These are phyloP conservation scores for Formica exsecta DNA, from an alignment of 1,140 invertebrate genomes.

Conservation along the genomic window DNA sequence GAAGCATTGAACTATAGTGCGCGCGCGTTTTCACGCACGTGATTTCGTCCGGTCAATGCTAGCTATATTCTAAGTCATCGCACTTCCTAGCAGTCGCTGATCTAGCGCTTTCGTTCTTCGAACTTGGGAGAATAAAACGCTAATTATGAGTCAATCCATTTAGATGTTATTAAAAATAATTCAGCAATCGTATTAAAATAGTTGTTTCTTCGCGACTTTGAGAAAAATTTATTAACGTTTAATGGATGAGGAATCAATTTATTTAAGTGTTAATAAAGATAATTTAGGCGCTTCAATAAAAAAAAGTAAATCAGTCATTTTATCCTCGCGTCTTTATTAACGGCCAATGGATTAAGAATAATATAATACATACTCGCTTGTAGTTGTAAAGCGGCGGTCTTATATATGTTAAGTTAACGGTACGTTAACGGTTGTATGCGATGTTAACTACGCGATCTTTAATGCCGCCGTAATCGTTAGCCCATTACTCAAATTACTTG, in stretches of 20 bases:
- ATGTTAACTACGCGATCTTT: constrained; percentile 57
- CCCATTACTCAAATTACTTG: constrained; percentile 58
- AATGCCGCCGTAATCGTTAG: constrained; percentile 45
- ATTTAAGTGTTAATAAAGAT: neutral
- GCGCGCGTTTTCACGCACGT: constrained; percentile 34
- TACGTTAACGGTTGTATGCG: constrained; percentile 43
- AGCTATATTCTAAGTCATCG: constrained; percentile 38
- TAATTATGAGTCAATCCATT: neutral
- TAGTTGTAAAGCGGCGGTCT: constrained; percentile 13
- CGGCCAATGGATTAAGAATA: constrained; percentile 1
- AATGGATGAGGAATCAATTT: neutral
- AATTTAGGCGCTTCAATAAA: neutral
- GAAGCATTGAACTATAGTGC: neutral
- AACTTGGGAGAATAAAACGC: constrained; percentile 12
- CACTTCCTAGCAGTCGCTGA: constrained; percentile 27
- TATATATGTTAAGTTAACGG: constrained; percentile 52
- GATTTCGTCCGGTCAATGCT: constrained; percentile 21
- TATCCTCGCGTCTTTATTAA: neutral
- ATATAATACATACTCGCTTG: constrained; percentile 28
- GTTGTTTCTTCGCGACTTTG: neutral
- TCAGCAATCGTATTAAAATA: neutral
- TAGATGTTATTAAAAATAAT: neutral
- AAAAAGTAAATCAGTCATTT: constrained; percentile 3
- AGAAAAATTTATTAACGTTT: neutral
- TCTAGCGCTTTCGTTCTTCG: constrained; percentile 1